These are phyloP conservation scores for Orthosia gracilis DNA, from an alignment of 2,888 invertebrate species.

Conservation along the genomic window DNA sequence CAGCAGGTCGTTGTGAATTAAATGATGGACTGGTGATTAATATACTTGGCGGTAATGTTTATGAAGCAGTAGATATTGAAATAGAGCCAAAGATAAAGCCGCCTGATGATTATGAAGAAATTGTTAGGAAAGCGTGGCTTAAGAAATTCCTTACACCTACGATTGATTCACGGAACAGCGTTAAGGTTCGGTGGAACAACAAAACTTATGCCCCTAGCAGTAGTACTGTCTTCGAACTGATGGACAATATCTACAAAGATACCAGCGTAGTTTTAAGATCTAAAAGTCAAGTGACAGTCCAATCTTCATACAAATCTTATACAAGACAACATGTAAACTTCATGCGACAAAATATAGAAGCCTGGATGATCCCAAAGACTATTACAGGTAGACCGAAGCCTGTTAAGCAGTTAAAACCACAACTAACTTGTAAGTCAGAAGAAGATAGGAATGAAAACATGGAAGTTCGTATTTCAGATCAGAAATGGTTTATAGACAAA, in stretches of 20 bases:
- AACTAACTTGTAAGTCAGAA: constrained; percentile 50
- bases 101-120: constrained; percentile 69
- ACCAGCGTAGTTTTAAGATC: constrained; percentile 75
- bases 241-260: constrained; percentile 80
- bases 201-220: constrained; percentile 81
- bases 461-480: constrained; percentile 73
- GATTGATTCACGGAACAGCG: constrained; percentile 78
- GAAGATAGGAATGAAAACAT: constrained; percentile 67
- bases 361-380: constrained; percentile 84
- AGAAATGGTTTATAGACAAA: constrained; percentile 81
- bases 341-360: constrained; percentile 79
- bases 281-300: constrained; percentile 77
- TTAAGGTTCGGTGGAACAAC: constrained; percentile 84
- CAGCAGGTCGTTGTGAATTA: constrained; percentile 83
- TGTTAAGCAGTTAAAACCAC: constrained; percentile 18
- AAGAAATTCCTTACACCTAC: constrained; percentile 74
- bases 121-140: constrained; percentile 78
- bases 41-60: constrained; percentile 66
- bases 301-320: constrained; percentile 68
- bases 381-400: constrained; percentile 69
- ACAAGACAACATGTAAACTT: constrained; percentile 75
- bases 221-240: constrained; percentile 81
- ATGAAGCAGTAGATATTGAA: constrained; percentile 44
- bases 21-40: constrained; percentile 79
- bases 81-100: constrained; percentile 20